A percentile compares a stretch with the other conserved stretches of the same genome.
phyloP scores from a whole-genome alignment of 1,140 invertebrate species.

The Trichonephila clavata region DNA sequence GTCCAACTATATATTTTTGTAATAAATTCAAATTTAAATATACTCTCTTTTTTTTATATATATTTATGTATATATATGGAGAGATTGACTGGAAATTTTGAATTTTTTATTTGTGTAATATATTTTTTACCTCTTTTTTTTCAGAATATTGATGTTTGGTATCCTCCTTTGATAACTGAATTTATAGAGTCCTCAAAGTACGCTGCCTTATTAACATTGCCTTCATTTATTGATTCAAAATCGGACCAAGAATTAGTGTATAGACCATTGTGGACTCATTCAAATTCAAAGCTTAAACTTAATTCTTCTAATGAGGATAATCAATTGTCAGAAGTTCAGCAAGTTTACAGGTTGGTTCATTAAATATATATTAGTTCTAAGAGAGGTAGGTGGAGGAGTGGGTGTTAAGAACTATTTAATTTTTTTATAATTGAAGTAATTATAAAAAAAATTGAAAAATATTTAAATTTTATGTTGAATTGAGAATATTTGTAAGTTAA shows the following conservation, averaged over 20 bases:
- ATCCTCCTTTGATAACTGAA: slow-evolving; percentile 46
- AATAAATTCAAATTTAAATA: too few species aligned
- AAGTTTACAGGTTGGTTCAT: slow-evolving; percentile 18
- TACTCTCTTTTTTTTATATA: too few species aligned
- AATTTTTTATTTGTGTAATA: neutral
- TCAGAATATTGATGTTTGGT: slow-evolving; percentile 64
- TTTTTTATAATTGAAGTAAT: too few species aligned
- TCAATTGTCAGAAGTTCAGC: slow-evolving; percentile 12
- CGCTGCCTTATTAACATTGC: slow-evolving; percentile 52
- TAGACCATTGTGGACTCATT: slow-evolving; percentile 42
- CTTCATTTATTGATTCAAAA: slow-evolving; percentile 44
- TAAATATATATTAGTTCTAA: neutral
- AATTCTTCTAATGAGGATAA: slow-evolving; percentile 40
- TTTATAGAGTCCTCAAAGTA: slow-evolving; percentile 71
- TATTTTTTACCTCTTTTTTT: neutral
- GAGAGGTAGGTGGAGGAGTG: too few species aligned
- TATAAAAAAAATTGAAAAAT: too few species aligned
- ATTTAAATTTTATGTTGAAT: too few species aligned
- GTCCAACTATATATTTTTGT: too few species aligned
- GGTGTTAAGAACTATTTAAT: too few species aligned
- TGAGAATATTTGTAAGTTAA: too few species aligned
- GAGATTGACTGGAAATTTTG: neutral
- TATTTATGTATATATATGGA: too few species aligned
- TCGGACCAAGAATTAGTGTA: slow-evolving; percentile 58
- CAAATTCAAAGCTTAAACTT: slow-evolving; percentile 20